These are phyloP conservation scores for Papilio protenor DNA, from an alignment of 2,888 invertebrate species.

Conservation along the genomic window DNA sequence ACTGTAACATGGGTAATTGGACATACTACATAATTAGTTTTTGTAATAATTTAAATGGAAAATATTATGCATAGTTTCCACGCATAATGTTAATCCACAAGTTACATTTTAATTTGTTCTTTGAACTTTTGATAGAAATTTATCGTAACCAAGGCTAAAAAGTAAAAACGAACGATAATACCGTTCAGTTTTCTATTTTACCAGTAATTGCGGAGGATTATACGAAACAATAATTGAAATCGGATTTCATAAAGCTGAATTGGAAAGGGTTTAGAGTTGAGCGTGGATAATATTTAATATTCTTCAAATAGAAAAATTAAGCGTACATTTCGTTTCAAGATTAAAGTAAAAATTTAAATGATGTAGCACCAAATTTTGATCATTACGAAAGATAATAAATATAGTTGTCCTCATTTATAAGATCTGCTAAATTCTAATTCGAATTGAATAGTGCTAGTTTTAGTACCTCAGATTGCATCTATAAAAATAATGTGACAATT, in stretches of 20 bases:
- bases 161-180: neutral
- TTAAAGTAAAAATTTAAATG: neutral
- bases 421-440: neutral
- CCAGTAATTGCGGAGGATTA: slow-evolving; percentile 16
- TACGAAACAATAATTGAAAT: slow-evolving; percentile 28
- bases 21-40: no score
- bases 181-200: slow-evolving; percentile 1
- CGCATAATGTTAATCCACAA: neutral
- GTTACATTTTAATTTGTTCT: neutral
- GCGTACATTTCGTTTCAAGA: neutral
- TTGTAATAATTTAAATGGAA: no score
- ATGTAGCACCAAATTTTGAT: neutral
- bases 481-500: neutral
- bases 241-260: slow-evolving; percentile 22
- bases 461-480: neutral
- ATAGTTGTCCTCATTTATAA: neutral
- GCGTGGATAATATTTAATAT: slow-evolving; percentile 20
- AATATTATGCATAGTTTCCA: no score
- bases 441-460: neutral
- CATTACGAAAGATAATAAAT: neutral
- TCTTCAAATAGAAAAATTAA: slow-evolving; percentile 14
- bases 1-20: no score
- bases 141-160: neutral
- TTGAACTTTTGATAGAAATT: neutral
- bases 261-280: slow-evolving; percentile 14